These are phyloP conservation scores for Mormyrus lacerda DNA, from an alignment of 2,113 vertebrate genomes.

Conservation along the genomic window DNA sequence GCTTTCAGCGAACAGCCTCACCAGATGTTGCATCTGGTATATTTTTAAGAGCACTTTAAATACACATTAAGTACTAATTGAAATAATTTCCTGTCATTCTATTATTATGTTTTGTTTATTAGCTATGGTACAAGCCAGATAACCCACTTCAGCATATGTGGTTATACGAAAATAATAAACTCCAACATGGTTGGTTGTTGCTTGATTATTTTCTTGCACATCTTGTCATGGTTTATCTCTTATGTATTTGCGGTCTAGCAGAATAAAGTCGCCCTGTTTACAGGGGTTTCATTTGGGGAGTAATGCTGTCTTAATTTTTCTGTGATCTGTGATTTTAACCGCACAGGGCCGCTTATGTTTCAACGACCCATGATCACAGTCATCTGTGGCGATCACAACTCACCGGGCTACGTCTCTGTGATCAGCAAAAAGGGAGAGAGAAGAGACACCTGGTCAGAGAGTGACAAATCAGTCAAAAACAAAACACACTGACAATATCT, in stretches of 20 bases:
- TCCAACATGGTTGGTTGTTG: not conserved
- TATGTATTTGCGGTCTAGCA: not conserved
- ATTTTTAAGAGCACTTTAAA: not conserved
- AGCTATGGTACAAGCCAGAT: not conserved
- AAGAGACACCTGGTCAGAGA: slow-evolving; percentile 78
- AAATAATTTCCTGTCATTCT: not conserved
- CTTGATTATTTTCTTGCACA: not conserved
- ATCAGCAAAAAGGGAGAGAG: slow-evolving; percentile 74
- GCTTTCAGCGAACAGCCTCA: not conserved
- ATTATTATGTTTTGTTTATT: not conserved
- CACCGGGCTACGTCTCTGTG: slow-evolving; percentile 83
- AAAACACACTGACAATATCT: not conserved
- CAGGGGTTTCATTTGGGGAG: not conserved
- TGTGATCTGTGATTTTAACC: not conserved
- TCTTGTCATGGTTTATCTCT: not conserved
- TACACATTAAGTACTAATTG: not conserved
- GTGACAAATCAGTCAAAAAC: slow-evolving; percentile 55
- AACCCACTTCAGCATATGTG: not conserved
- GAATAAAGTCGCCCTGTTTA: not conserved
- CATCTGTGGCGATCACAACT: slow-evolving; percentile 36
- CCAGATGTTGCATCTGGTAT: not conserved
- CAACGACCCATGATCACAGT: not conserved
- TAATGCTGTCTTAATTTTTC: not conserved
- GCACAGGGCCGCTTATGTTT: not conserved
- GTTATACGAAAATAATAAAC: not conserved